Conservation (phyloP, 1,140 invertebrate genomes). For the Oryctes rhinoceros region DNA sequence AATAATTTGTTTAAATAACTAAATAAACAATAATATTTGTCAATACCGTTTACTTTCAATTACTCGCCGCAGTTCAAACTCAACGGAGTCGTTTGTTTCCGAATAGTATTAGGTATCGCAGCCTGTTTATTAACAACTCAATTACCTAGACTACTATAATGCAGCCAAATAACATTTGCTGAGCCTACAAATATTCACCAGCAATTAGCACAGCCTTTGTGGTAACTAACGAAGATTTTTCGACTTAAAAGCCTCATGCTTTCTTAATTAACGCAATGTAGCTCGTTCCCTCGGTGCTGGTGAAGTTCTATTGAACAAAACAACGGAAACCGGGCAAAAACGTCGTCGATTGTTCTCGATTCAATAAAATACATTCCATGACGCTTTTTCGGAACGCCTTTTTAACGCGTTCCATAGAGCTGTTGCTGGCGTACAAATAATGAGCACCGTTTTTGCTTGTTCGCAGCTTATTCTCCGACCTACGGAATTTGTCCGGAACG, state of each 20-base stretch:
- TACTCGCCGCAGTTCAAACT: too few species aligned
- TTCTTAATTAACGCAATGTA: slow-evolving; percentile 5
- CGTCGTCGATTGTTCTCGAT: background rate
- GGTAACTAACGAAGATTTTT: too few species aligned
- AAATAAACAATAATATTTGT: too few species aligned
- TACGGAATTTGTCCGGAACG: slow-evolving; percentile 71
- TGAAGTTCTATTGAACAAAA: background rate
- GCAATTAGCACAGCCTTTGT: too few species aligned
- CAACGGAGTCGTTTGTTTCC: too few species aligned
- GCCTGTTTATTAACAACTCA: too few species aligned
- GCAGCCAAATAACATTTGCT: too few species aligned
- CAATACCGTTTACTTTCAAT: too few species aligned
- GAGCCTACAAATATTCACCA: too few species aligned
- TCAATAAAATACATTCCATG: slow-evolving; percentile 4
- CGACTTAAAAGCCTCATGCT: background rate
- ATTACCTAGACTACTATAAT: too few species aligned
- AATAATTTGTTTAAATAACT: too few species aligned
- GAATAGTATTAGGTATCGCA: too few species aligned
- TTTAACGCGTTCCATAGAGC: background rate
- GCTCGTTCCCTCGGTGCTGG: background rate
- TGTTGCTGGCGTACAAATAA: background rate
- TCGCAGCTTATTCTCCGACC: slow-evolving; percentile 74
- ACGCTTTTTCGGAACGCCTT: background rate
- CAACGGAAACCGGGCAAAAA: background rate
- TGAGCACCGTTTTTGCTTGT: slow-evolving; percentile 54